Base-by-base conservation (phyloP, 2,888 invertebrate species). In the Criorhina ranunculi region DNA sequence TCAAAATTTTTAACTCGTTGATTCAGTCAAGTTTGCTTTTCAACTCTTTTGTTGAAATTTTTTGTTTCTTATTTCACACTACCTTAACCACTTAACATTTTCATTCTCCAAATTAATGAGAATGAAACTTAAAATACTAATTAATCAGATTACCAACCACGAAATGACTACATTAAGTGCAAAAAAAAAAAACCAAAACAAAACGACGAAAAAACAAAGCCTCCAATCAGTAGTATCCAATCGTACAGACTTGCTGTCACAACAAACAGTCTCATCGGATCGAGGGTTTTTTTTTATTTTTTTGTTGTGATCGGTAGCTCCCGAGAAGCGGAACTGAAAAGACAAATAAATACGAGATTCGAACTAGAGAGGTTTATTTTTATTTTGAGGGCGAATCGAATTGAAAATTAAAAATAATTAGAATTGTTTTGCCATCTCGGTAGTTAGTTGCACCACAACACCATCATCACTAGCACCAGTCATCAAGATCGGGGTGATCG, bases 331-430 rank as follows among this genome's bases (percentile, higher is more conserved):
- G 9, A 53, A 29, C 49, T 15, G 6, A 53, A 11, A 17, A 66
- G 11, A 42, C 35, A 72, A 62, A 64, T 44, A 55, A 73, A 55
- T 42, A 17, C n/a, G n/a, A 57, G 15, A 40, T 37, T 24, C 17
- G 4, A 24, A 24, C 24, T 33, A 46, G 5, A 1, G 11, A 19
- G 31, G n/a, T 17, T 37, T 17, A 15, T 40, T 53, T 33, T 31
- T 62, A 7, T 19, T 37, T 49, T 35, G 8, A 35, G 49, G 8
- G 17, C 19, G 46, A 69, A 67, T 55, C 53, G 35, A 69, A 80
- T 60, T 53, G 46, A 76, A 80, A 69, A 60, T 33, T 69, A 67
- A 67, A 80, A 76, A 75, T 69, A 80, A 80, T 80, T 80, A 80
- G 66, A 80, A 80, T 76, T 75, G 67, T 59, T 67, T 76, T 40